Evolutionary conservation across 2,888 invertebrate species (phyloP), one percentile per base, ranked within the genome.

Genomic region (Leucophenga maculata): DNA sequence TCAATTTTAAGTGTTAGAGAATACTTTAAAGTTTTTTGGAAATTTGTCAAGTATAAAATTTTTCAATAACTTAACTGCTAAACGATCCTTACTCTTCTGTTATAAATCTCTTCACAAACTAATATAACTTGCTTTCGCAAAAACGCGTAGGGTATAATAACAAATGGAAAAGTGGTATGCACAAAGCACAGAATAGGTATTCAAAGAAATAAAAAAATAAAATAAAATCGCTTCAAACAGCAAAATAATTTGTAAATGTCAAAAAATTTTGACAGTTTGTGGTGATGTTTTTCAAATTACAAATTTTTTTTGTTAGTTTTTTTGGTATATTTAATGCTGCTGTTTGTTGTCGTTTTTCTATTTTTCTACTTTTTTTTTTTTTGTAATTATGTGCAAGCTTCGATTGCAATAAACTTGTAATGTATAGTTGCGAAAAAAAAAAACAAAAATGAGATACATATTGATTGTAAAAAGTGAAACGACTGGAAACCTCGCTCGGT

Each of bases 231-330:
- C 74, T 74, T 77, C 83, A 81, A 80, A 80, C 77, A 83, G 78
- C 79, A 74, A 86, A 86, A 86, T 85, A 86, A 86, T 86, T 86
- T 86, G 86, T 86, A 86, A 86, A 86, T 86, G 86, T 86, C 86
- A 86, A 81, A 79, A 86, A 82, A 86, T 86, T 86, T 86, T 86
- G 86, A 86, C 86, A 86, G 86, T 86, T 85, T 83, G 85, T 77
- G 86, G 85, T 86, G 86, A 86, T 86, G 85, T 85, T 85, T 86
- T 85, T 85, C 86, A 86, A 86, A 86, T 86, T 86, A 85, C 82
- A 83, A 78, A 46, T 44, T 57, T 57, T 57, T 31, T 22, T 57
- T 57, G 26, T 1, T 26, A 18, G 11, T 57, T 22, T 3, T 26
- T 57, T 57, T 26, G n/a, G n/a, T n/a, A n/a, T 26, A 2, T 3